phyloP scores from a whole-genome alignment of 1,140 invertebrate genomes.

The Anadara kagoshimensis region DNA sequence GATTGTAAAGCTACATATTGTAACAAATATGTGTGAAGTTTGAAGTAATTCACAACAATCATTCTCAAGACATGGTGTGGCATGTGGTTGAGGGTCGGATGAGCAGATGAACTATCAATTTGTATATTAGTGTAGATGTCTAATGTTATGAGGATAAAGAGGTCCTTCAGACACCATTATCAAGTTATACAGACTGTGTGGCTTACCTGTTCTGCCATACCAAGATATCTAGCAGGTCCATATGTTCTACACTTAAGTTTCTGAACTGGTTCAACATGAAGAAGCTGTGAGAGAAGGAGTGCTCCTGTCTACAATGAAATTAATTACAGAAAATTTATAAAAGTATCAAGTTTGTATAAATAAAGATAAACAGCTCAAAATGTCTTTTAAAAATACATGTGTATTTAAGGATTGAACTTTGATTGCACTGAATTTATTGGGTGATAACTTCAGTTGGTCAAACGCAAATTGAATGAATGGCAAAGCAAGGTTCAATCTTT shows the following conservation, averaged over 20 bases:
- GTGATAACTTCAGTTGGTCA: too few relatives aligned
- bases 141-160: too few relatives aligned
- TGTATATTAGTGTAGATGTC: too few relatives aligned
- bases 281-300: conserved; percentile 86
- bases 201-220: conserved; percentile 75
- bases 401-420: too few relatives aligned
- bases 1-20: background rate
- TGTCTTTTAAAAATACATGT: too few relatives aligned
- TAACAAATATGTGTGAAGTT: background rate
- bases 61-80: too few relatives aligned
- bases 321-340: background rate
- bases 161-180: conserved; percentile 19
- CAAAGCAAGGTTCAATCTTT: too few relatives aligned
- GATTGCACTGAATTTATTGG: too few relatives aligned
- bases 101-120: too few relatives aligned
- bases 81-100: too few relatives aligned
- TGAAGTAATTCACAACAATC: background rate
- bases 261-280: conserved; percentile 87
- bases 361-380: too few relatives aligned
- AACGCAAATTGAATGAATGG: too few relatives aligned
- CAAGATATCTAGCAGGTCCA: conserved; percentile 77
- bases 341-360: background rate
- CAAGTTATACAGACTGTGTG: background rate
- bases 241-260: conserved; percentile 89
- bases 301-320: conserved; percentile 80